These are phyloP conservation scores for Mesoligia furuncula DNA, from an alignment of 2,888 invertebrate species.

Conservation along the genomic window DNA sequence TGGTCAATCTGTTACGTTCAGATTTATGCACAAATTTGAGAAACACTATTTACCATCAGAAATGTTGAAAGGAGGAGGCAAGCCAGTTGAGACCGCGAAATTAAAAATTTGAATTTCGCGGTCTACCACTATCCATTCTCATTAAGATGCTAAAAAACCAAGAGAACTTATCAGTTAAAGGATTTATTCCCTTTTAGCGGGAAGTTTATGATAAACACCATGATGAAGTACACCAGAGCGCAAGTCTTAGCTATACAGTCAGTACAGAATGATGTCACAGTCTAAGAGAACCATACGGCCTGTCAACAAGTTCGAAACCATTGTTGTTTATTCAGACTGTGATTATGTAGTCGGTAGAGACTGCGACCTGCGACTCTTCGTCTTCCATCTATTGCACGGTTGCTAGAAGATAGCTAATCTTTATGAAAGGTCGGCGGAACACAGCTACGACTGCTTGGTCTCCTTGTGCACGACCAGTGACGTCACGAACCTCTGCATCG, in stretches of 20 bases:
- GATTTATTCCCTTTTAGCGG: background rate
- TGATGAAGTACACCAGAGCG: background rate
- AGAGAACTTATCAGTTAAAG: background rate
- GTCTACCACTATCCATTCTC: no score
- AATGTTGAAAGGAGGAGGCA: no score
- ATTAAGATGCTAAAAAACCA: no score
- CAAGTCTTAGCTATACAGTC: background rate
- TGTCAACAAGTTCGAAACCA: background rate
- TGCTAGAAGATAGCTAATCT: background rate
- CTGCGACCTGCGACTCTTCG: background rate
- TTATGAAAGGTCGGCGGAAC: background rate
- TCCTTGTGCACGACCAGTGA: constrained; percentile 14
- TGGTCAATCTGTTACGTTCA: constrained; percentile 12
- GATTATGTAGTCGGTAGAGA: background rate
- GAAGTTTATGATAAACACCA: background rate
- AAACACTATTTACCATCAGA: constrained; percentile 18
- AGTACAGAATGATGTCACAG: background rate
- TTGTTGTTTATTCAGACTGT: background rate
- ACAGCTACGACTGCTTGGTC: constrained; percentile 39
- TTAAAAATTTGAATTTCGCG: no score
- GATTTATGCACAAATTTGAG: constrained; percentile 27
- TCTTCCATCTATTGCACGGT: background rate
- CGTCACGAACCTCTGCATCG: constrained; percentile 66
- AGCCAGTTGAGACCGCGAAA: no score
- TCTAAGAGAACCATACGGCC: background rate